phyloP scores from a whole-genome alignment of 2,797 vertebrate genomes.

The Periparus ater region DNA sequence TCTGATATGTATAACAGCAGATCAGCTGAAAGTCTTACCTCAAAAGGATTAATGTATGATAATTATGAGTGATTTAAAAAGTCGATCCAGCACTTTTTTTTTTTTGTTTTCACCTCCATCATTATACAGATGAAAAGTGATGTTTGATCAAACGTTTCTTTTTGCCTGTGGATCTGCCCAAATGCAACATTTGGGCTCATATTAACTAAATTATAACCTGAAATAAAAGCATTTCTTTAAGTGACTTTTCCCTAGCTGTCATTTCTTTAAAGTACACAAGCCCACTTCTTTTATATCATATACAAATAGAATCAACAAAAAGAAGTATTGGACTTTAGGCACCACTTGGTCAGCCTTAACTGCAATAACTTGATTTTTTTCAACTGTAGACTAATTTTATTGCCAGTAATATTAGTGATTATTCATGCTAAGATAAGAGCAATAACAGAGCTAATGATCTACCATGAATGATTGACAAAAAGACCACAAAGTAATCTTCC shows the following conservation, averaged over 20 bases:
- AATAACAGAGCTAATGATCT: not conserved
- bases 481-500: not conserved
- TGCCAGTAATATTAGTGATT: not conserved
- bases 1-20: not conserved
- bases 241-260: not conserved
- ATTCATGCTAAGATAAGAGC: not conserved
- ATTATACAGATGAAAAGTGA: not conserved
- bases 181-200: not conserved
- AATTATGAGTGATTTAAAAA: not conserved
- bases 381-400: not conserved
- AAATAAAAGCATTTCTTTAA: not conserved
- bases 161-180: not conserved
- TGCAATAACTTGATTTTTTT: not conserved
- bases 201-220: not conserved
- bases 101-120: not conserved
- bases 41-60: not conserved
- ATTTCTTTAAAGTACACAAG: not conserved
- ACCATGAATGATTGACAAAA: not conserved
- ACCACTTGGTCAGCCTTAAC: not conserved
- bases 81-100: not conserved
- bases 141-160: not conserved
- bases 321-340: not conserved
- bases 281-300: not conserved
- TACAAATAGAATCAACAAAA: not conserved
- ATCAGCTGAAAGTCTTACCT: not conserved